Evolutionary conservation across 2,797 vertebrate species (phyloP).

Genomic region (Alfaro cultratus): DNA sequence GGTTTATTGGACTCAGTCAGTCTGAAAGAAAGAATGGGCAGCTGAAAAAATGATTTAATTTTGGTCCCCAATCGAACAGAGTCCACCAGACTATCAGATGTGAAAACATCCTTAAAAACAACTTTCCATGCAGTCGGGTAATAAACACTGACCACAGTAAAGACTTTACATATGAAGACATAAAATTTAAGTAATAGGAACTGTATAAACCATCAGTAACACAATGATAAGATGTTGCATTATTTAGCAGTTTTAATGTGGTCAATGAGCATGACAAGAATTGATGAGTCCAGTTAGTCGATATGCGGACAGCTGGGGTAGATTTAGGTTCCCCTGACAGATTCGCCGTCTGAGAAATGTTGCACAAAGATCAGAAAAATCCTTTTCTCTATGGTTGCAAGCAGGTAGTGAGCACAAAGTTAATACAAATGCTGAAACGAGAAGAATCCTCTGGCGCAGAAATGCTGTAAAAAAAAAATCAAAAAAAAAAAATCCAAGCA

Average conservation of each 20-base stretch:
- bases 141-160: neutral
- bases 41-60: no score
- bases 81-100: no score
- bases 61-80: no score
- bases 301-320: constrained; percentile 45
- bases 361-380: constrained; percentile 25
- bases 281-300: constrained; percentile 68
- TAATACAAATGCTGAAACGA: constrained; percentile 38
- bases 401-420: constrained; percentile 17
- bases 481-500: constrained; percentile 57
- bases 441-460: constrained; percentile 60
- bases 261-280: constrained; percentile 68
- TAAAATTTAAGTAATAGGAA: constrained; percentile 47
- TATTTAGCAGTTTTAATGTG: constrained; percentile 47
- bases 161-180: constrained; percentile 18
- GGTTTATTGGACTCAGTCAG: no score
- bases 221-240: constrained; percentile 41
- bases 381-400: constrained; percentile 17
- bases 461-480: constrained; percentile 50
- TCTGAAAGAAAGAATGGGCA: no score
- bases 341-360: constrained; percentile 13
- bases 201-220: constrained; percentile 39
- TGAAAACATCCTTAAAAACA: neutral
- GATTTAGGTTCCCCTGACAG: constrained; percentile 34
- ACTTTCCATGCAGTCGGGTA: neutral